Percentiles rank a stretch among this genome's conserved stretches.
These are phyloP conservation scores for Calycopis cecrops DNA, from an alignment of 1,140 invertebrate genomes.

Conservation along the genomic window DNA sequence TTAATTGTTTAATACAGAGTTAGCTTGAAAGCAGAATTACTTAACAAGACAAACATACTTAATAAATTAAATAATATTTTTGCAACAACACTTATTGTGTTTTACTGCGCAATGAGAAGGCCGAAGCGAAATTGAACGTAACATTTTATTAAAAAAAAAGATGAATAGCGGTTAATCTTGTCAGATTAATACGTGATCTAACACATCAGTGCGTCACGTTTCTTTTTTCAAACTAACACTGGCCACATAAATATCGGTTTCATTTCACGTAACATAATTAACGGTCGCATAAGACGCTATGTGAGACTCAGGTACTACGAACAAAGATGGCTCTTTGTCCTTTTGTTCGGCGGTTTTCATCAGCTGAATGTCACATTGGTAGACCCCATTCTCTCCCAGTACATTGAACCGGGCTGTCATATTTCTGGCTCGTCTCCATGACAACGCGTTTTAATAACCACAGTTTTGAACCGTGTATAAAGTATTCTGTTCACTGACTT, in stretches of 20 bases:
- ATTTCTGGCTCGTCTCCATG: constrained; percentile 39
- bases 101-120: too few species aligned
- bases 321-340: constrained; percentile 26
- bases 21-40: too few species aligned
- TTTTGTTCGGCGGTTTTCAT: constrained; percentile 66
- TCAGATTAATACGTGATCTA: not conserved
- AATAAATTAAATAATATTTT: too few species aligned
- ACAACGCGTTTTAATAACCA: constrained; percentile 50
- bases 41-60: too few species aligned
- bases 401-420: constrained; percentile 56
- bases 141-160: too few species aligned
- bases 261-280: constrained; percentile 8
- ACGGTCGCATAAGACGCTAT: not conserved
- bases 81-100: too few species aligned
- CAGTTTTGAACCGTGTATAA: not conserved
- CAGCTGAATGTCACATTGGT: constrained; percentile 58
- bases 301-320: constrained; percentile 6
- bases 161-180: not conserved
- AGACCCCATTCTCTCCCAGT: constrained; percentile 56
- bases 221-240: not conserved
- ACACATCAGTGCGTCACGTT: not conserved
- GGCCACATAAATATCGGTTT: constrained; percentile 7
- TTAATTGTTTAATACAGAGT: too few species aligned
- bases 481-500: constrained; percentile 15
- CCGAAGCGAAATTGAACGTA: too few species aligned